Evolutionary conservation across 2,113 vertebrate genomes (phyloP), one percentile per base, ranked within the genome.

Genomic region (Psammodynastes pulverulentus): DNA sequence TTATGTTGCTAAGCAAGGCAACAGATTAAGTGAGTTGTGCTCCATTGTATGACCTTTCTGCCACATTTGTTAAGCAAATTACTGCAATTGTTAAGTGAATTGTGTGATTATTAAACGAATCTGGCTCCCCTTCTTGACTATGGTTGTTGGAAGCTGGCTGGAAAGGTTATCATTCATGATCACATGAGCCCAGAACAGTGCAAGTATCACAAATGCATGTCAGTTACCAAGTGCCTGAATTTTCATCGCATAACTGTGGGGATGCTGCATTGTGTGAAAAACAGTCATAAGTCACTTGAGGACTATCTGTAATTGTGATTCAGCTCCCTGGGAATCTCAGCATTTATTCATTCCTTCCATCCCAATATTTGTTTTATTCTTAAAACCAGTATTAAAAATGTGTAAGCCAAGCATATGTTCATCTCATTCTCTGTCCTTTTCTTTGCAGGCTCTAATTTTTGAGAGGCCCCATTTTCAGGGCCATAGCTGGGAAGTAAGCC

Each of bases 381-480:
- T 24, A 84, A 52, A 92, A 48, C 21, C 79, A 54, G 10, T 43
- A 39, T 43, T 34, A 12, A 87, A 49, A 10, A 10, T 29, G 0
- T 51, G 9, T 45, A 54, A 39, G 39, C 24, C 23, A 52, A 21
- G 48, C 72, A 62, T n/a, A 29, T 46, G 56, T 2, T 45, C 23
- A 39, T 23, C 4, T 6, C 51, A 46, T 84, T 54, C 67, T 53
- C 48, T 48, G 39, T 79, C 34, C 3, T 79, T 43, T 21, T 43
- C 34, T 39, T 9, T 7, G 6, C 34, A 99, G 99, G 96, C 98
- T 54, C 95, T 98, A 93, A 96, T 99, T 89, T 99, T 97, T 0
- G 98, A 99, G 48, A 98, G 97, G 1, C 89, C 97, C 0, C 98
- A 97, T 92, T 99, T 99, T 96, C 96, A 97, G n/a, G 99, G 99